These are phyloP conservation scores for Zosterops lateralis DNA, from an alignment of 2,113 vertebrate species.

Conservation along the genomic window DNA sequence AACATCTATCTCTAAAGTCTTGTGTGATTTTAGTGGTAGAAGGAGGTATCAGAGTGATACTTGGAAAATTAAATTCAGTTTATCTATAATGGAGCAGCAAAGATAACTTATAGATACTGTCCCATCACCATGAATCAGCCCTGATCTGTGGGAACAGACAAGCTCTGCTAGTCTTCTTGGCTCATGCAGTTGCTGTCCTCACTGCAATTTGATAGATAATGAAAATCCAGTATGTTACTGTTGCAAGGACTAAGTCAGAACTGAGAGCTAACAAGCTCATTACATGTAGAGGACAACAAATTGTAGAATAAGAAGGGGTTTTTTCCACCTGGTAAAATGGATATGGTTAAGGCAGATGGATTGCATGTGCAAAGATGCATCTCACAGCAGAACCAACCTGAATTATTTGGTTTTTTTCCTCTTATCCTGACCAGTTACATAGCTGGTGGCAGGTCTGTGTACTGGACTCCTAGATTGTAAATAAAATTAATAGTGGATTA, in stretches of 20 bases:
- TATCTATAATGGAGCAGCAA: neutral
- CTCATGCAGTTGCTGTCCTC: neutral
- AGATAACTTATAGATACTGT: neutral
- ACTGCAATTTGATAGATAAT: neutral
- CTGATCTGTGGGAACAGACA: neutral
- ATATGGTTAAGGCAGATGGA: neutral
- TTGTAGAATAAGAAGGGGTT: neutral
- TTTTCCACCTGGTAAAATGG: neutral
- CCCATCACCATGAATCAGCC: neutral
- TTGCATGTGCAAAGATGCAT: neutral
- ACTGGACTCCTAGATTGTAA: neutral
- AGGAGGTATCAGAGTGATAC: neutral
- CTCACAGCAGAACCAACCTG: neutral
- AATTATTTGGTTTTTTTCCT: neutral
- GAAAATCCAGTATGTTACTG: neutral
- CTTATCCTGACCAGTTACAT: rapidly evolving
- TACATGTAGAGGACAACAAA: neutral
- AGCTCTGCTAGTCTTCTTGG: neutral
- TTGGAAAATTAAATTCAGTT: neutral
- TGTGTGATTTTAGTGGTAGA: neutral
- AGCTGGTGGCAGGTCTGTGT: neutral
- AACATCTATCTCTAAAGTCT: neutral
- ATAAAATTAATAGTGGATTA: neutral
- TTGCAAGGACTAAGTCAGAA: neutral
- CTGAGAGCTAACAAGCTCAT: neutral